Conservation (phyloP, 2,888 invertebrate genomes). For the Seira sanloemensis region DNA sequence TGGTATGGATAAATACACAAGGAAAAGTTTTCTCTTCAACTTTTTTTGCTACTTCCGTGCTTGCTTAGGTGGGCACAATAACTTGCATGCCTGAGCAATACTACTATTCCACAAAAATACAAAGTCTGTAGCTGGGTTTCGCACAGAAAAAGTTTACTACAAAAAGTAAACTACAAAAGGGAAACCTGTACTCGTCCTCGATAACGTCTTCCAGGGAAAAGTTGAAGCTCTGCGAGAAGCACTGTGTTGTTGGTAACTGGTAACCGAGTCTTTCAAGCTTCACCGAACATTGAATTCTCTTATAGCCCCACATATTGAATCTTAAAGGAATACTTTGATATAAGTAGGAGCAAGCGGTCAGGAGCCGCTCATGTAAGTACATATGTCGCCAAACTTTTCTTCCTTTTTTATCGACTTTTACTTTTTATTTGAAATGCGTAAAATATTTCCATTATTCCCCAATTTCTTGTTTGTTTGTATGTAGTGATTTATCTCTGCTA, state of each 20-base stretch:
- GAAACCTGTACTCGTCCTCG: neutral
- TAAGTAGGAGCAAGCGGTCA: neutral
- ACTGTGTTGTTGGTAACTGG: neutral
- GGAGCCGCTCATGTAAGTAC: neutral
- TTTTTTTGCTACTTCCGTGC: neutral
- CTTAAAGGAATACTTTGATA: no score
- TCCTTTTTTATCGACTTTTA: neutral
- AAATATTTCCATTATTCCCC: constrained; percentile 4
- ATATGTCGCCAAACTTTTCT: neutral
- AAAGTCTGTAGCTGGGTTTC: no score
- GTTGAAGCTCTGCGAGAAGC: neutral
- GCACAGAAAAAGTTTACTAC: neutral
- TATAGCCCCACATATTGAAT: neutral
- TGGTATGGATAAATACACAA: neutral
- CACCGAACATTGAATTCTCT: neutral
- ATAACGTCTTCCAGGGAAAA: neutral
- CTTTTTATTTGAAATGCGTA: neutral
- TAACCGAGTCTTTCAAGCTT: neutral
- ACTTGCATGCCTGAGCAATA: neutral
- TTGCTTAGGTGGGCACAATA: neutral
- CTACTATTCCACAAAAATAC: no score
- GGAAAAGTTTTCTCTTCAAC: neutral
- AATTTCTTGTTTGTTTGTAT: neutral
- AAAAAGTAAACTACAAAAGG: neutral
- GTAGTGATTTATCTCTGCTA: neutral